Conservation (phyloP, 2,113 vertebrate genomes). For the Seriola dumerili region DNA sequence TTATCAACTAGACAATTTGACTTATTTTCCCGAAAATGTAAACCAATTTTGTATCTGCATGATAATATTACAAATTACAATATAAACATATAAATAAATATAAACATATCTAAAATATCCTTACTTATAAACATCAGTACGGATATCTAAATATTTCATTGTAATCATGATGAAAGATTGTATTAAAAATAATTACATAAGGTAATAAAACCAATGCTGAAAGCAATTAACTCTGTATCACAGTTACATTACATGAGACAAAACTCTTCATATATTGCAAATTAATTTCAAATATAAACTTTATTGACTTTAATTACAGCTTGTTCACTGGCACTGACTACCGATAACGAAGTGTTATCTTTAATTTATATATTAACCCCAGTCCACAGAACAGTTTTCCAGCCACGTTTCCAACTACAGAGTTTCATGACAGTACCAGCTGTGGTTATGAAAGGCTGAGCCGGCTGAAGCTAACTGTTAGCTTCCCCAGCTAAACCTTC, state of each 20-base stretch:
- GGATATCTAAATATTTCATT: not conserved
- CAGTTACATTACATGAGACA: not conserved
- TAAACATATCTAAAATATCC: no score
- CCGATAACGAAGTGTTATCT: not conserved
- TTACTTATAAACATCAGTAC: not conserved
- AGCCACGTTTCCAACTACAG: not conserved
- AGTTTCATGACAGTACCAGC: not conserved
- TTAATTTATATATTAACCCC: not conserved
- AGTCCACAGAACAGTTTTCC: not conserved
- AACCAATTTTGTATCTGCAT: no score
- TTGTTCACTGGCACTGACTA: not conserved
- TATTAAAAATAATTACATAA: not conserved
- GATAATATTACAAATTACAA: no score
- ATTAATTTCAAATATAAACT: no score
- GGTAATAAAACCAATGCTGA: not conserved
- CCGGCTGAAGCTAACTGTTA: conserved; percentile 15
- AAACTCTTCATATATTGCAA: not conserved
- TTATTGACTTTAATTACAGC: no score
- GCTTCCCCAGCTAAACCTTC: not conserved
- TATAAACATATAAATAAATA: no score
- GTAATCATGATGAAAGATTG: not conserved
- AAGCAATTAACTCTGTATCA: not conserved
- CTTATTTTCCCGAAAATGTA: no score
- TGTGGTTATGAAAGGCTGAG: not conserved
- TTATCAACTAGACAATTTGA: no score